These are phyloP conservation scores for Drosophila parthenogenetica DNA, from an alignment of 2,888 invertebrate species.

Conservation along the genomic window DNA sequence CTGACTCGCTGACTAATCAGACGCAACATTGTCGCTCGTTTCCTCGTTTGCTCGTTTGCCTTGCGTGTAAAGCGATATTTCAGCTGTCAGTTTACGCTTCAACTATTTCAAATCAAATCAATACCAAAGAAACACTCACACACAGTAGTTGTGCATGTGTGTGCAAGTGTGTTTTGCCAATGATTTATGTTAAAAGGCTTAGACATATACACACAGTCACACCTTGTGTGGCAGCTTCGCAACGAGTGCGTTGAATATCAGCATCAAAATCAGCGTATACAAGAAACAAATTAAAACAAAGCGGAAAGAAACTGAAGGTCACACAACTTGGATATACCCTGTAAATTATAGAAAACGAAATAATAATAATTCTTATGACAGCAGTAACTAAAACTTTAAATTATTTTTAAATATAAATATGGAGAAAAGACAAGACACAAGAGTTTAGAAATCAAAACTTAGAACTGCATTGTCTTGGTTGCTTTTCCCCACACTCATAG, in stretches of 20 bases:
- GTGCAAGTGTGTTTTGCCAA: conserved; percentile 42
- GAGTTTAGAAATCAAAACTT: conserved; percentile 18
- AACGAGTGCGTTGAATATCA: conserved; percentile 19
- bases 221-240: conserved; percentile 32
- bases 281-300: conserved; percentile 20
- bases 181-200: conserved; percentile 76
- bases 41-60: conserved; percentile 42
- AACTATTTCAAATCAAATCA: conserved; percentile 78
- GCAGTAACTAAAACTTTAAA: too few species aligned
- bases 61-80: conserved; percentile 76
- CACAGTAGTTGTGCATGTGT: conserved; percentile 7
- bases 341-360: too few species aligned
- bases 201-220: conserved; percentile 27
- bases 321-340: conserved; percentile 25
- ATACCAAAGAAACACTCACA: conserved; percentile 58
- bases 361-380: too few species aligned
- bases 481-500: not conserved
- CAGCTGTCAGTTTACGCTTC: conserved; percentile 77
- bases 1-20: conserved; percentile 69
- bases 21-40: conserved; percentile 53
- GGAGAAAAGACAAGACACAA: not conserved
- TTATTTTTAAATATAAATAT: not conserved
- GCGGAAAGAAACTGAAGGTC: not conserved
- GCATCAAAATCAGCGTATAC: conserved; percentile 29
- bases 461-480: conserved; percentile 1